A percentile compares a stretch with the other conserved stretches of the same genome.
Conservation (phyloP, 2,113 vertebrate genomes). For the Pyxicephalus adspersus region DNA sequence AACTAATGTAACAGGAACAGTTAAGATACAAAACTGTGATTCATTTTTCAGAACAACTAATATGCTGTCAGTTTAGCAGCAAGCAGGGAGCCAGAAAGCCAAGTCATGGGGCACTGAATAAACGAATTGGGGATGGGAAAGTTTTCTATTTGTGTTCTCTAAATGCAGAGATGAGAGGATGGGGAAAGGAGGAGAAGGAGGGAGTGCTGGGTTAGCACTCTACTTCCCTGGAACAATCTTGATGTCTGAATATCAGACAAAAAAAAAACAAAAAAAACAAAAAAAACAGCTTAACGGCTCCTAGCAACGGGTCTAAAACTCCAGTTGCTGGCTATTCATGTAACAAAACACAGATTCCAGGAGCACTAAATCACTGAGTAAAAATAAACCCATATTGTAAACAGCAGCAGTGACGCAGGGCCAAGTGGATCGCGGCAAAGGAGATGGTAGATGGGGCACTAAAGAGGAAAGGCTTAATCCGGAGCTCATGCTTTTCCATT, state of each 20-base stretch:
- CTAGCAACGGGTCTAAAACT: conserved; percentile 42
- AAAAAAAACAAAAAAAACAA: background rate
- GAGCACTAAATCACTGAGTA: conserved; percentile 46
- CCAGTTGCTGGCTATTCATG: conserved; percentile 37
- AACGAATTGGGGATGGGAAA: background rate
- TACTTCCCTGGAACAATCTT: conserved; percentile 43
- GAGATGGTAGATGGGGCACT: background rate
- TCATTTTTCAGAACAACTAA: too few species aligned
- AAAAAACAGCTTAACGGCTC: conserved; percentile 25
- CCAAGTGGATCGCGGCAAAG: background rate
- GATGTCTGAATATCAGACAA: conserved; percentile 56
- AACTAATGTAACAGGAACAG: too few species aligned
- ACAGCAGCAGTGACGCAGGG: conserved; percentile 22
- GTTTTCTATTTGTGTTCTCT: background rate
- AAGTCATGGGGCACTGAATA: background rate
- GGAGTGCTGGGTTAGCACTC: background rate
- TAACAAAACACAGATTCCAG: conserved; percentile 46
- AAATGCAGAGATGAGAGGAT: background rate
- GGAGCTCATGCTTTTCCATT: too few species aligned
- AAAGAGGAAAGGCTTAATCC: background rate
- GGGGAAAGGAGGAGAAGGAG: background rate
- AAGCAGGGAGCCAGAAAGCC: too few species aligned
- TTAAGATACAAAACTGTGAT: too few species aligned
- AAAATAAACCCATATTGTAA: conserved; percentile 54
- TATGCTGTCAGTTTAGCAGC: too few species aligned